phyloP scores from a whole-genome alignment of 1,140 invertebrate species.

The Zaprionus capensis region DNA sequence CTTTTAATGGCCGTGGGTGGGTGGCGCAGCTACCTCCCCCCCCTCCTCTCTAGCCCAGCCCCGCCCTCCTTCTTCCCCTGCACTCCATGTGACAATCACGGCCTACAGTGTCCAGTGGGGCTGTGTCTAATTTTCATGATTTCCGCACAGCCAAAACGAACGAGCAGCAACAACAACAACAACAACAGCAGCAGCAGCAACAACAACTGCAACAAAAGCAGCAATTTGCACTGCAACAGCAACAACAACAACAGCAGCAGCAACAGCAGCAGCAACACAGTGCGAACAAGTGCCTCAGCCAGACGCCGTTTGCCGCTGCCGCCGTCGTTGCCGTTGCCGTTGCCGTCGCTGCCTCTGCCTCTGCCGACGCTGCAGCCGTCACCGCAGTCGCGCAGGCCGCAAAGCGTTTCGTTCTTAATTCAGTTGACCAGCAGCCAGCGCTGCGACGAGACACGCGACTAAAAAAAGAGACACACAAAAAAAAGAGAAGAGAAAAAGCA shows the following conservation, averaged over 20 bases:
- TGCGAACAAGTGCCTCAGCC: slow-evolving; percentile 55
- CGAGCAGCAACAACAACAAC: slow-evolving; percentile 37
- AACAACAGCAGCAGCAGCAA: slow-evolving; percentile 31
- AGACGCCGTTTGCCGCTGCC: slow-evolving; percentile 43
- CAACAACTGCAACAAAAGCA: slow-evolving; percentile 32
- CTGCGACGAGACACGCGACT: slow-evolving; percentile 76
- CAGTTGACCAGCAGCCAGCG: slow-evolving; percentile 83
- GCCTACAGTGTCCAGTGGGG: slow-evolving; percentile 56
- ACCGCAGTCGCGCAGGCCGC: slow-evolving; percentile 49
- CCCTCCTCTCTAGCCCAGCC: not conserved
- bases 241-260: slow-evolving; percentile 32
- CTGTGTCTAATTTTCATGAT: slow-evolving; percentile 75
- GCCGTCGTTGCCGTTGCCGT: slow-evolving; percentile 14
- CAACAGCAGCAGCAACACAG: slow-evolving; percentile 37
- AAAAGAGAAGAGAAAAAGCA: slow-evolving; percentile 27
- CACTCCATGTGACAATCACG: slow-evolving; percentile 57
- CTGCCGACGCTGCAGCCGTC: slow-evolving; percentile 39
- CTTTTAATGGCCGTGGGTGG: slow-evolving; percentile 73
- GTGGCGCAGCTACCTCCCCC: slow-evolving; percentile 35
- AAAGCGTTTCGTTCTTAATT: slow-evolving; percentile 77
- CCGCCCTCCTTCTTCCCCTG: not conserved
- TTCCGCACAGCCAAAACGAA: slow-evolving; percentile 58
- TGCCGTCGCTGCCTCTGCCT: slow-evolving; percentile 39
- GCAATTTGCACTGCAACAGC: slow-evolving; percentile 65
- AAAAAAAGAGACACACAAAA: slow-evolving; percentile 35